These are phyloP conservation scores for Trypoxylon attenuatum DNA, from an alignment of 2,888 invertebrate species.

Conservation along the genomic window DNA sequence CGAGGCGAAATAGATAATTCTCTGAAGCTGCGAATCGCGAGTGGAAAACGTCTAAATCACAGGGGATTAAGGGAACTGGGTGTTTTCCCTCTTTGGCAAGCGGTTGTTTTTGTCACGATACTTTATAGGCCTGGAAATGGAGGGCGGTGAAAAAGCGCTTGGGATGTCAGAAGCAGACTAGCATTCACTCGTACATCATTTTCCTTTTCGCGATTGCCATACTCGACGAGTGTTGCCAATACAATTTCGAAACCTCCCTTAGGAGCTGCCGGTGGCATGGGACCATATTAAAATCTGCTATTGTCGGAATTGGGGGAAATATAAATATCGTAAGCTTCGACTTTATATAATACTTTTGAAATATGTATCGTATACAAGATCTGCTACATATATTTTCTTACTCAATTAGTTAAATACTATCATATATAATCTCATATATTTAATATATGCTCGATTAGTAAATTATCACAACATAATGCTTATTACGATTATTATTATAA, in stretches of 20 bases:
- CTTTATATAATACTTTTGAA: too few species aligned
- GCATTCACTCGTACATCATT: constrained; percentile 52
- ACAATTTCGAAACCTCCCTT: constrained; percentile 20
- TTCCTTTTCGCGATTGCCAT: constrained; percentile 20
- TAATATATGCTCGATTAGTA: too few species aligned
- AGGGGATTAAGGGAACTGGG: constrained; percentile 36
- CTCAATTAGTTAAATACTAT: too few species aligned
- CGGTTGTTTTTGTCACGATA: constrained; percentile 67
- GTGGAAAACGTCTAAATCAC: constrained; percentile 45
- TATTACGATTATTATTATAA: too few species aligned
- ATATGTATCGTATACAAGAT: too few species aligned
- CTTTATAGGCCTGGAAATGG: constrained; percentile 61
- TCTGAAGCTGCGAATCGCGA: too few species aligned
- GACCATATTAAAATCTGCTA: constrained; percentile 40
- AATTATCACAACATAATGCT: too few species aligned
- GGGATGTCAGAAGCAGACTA: constrained; percentile 54
- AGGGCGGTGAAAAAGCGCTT: constrained; percentile 34
- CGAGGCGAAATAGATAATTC: constrained; percentile 39
- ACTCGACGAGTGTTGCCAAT: too few species aligned
- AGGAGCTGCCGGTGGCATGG: too few species aligned
- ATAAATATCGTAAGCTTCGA: not conserved
- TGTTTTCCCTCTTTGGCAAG: constrained; percentile 22
- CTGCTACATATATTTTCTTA: too few species aligned
- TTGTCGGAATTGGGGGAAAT: constrained; percentile 11
- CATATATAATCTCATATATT: too few species aligned